These are phyloP conservation scores for Hemiprocne comata DNA, from an alignment of 2,113 vertebrate species.

Conservation along the genomic window DNA sequence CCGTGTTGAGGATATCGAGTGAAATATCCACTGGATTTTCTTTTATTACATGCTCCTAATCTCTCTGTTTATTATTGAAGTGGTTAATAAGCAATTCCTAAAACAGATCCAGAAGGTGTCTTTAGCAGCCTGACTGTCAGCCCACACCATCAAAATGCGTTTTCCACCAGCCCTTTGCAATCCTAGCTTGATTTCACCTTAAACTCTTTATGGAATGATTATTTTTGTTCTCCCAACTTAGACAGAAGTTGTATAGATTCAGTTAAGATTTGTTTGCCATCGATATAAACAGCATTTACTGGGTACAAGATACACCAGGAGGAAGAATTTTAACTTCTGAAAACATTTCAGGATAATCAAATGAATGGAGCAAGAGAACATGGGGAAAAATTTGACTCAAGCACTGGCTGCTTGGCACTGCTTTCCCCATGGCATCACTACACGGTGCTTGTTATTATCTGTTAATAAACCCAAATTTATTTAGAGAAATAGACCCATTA, in stretches of 20 bases:
- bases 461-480: slow-evolving; percentile 20
- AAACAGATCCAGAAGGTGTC: slow-evolving; percentile 63
- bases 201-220: slow-evolving; percentile 69
- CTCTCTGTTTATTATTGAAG: slow-evolving; percentile 71
- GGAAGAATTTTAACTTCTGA: slow-evolving; percentile 58
- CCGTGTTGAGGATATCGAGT: neutral
- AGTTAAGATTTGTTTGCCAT: slow-evolving; percentile 63
- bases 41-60: slow-evolving; percentile 61
- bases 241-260: slow-evolving; percentile 47
- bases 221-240: slow-evolving; percentile 67
- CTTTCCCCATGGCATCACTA: neutral
- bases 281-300: slow-evolving; percentile 74
- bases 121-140: slow-evolving; percentile 53
- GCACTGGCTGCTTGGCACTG: neutral
- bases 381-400: slow-evolving; percentile 14
- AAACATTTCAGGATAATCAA: slow-evolving; percentile 67
- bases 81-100: slow-evolving; percentile 60
- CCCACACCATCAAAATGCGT: slow-evolving; percentile 28
- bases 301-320: slow-evolving; percentile 52
- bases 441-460: neutral
- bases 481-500: slow-evolving; percentile 34
- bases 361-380: slow-evolving; percentile 39
- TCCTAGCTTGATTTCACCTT: slow-evolving; percentile 53
- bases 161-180: slow-evolving; percentile 55
- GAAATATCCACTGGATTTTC: slow-evolving; percentile 63